These are phyloP conservation scores for Micrasema minimum DNA, from an alignment of 1,140 invertebrate species.

Conservation along the genomic window DNA sequence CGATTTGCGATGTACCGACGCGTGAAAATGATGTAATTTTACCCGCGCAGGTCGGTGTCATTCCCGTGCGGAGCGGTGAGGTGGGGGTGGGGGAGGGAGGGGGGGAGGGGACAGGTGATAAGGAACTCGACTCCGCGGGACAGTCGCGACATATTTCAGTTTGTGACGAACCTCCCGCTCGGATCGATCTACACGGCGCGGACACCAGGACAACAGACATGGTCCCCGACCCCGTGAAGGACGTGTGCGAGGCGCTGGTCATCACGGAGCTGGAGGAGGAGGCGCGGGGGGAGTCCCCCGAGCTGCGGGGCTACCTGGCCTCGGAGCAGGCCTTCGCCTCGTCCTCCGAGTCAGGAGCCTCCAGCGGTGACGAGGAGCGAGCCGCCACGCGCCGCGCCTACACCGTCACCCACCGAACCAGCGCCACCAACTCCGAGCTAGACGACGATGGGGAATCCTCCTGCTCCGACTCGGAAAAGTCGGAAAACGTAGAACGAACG, in stretches of 20 bases:
- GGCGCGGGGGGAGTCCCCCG: conserved; percentile 10
- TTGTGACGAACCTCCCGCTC: conserved; percentile 1
- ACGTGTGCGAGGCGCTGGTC: conserved; percentile 2
- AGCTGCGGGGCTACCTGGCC: conserved; percentile 66
- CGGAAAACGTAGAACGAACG: conserved; percentile 70
- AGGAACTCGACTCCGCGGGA: neutral
- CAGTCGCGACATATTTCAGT: neutral
- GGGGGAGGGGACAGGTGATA: conserved; percentile 5
- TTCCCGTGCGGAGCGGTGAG: neutral
- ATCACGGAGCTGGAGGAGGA: neutral
- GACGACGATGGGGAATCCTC: conserved; percentile 67
- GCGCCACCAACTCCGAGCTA: conserved; percentile 53
- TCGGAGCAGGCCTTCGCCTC: conserved; percentile 68
- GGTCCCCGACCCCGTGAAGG: conserved; percentile 42
- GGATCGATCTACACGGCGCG: neutral
- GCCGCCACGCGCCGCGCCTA: conserved; percentile 52
- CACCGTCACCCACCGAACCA: conserved; percentile 66
- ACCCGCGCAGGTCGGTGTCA: neutral
- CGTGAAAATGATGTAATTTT: neutral
- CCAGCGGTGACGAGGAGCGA: conserved; percentile 63
- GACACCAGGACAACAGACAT: conserved; percentile 10
- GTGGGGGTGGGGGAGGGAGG: neutral
- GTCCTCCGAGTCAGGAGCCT: conserved; percentile 65
- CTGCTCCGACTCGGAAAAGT: conserved; percentile 70
- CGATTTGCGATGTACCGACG: neutral